These are phyloP conservation scores for Threskiornis aethiopicus DNA, from an alignment of 2,797 vertebrate genomes.

Conservation along the genomic window DNA sequence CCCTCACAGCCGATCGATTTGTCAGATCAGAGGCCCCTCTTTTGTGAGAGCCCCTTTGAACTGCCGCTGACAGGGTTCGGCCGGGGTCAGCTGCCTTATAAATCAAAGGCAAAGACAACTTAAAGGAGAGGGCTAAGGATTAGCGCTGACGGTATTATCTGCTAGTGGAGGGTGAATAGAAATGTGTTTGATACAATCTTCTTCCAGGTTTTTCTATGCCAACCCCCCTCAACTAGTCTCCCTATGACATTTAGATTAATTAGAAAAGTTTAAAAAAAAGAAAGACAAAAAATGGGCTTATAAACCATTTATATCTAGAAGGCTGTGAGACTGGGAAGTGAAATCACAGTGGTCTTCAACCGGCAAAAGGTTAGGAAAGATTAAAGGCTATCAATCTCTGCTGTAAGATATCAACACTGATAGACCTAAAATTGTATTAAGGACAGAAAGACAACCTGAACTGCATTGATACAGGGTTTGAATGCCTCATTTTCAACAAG, in stretches of 20 bases:
- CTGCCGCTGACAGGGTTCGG: slow-evolving; percentile 59
- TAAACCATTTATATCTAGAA: slow-evolving; percentile 39
- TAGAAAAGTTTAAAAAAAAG: slow-evolving; percentile 9
- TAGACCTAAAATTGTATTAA: slow-evolving; percentile 11
- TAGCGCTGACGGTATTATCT: slow-evolving; percentile 36
- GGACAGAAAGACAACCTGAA: neutral
- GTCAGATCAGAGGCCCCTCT: slow-evolving; percentile 64
- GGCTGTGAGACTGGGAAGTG: slow-evolving; percentile 22
- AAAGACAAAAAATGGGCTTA: neutral
- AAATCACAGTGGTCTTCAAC: slow-evolving; percentile 44
- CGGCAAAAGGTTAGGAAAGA: slow-evolving; percentile 49
- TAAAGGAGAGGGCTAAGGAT: slow-evolving; percentile 33
- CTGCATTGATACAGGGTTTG: neutral
- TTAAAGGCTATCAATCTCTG: slow-evolving; percentile 54
- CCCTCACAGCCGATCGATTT: slow-evolving; percentile 59
- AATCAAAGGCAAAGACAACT: slow-evolving; percentile 60
- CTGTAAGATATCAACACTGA: slow-evolving; percentile 30
- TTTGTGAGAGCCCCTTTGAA: slow-evolving; percentile 61
- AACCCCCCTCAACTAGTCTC: neutral
- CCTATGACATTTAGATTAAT: slow-evolving; percentile 60
- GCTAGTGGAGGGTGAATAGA: slow-evolving; percentile 17
- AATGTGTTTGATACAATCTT: neutral
- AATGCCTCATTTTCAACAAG: neutral
- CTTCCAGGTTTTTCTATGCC: neutral
- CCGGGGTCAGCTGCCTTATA: slow-evolving; percentile 59